Evolutionary conservation across 1,140 invertebrate species (phyloP).

Genomic region (Heliconius congener): DNA sequence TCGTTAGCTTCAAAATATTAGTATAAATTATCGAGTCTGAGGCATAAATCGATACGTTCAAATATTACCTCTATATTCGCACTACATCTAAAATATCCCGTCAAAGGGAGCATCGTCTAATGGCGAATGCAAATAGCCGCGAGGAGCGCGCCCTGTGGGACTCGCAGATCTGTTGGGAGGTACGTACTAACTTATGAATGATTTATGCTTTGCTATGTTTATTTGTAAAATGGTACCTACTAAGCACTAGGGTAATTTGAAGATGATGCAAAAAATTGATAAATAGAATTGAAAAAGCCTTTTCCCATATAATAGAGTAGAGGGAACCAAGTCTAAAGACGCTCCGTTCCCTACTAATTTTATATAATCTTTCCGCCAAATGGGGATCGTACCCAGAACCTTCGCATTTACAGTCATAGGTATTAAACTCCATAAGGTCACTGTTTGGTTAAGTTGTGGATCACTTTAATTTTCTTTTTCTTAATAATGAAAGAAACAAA

Average conservation of each 20-base stretch:
- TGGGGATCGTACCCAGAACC: too few species aligned
- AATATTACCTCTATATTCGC: background rate
- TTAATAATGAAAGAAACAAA: too few species aligned
- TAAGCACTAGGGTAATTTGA: background rate
- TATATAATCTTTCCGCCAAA: too few species aligned
- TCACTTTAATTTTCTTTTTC: too few species aligned
- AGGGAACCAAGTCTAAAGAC: background rate
- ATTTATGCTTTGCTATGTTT: conserved; percentile 26
- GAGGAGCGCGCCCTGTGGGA: conserved; percentile 26
- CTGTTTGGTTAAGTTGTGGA: too few species aligned
- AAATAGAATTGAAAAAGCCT: too few species aligned
- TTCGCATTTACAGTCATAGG: too few species aligned
- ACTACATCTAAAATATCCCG: conserved; percentile 12
- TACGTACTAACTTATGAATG: conserved; percentile 29
- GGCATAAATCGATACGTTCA: background rate
- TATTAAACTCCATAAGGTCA: too few species aligned
- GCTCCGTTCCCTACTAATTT: too few species aligned
- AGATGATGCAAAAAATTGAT: background rate
- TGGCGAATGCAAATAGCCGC: conserved; percentile 36
- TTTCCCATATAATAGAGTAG: too few species aligned
- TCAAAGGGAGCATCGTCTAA: conserved; percentile 34
- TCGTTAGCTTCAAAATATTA: too few species aligned
- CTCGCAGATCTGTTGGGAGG: conserved; percentile 23
- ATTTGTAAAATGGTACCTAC: conserved; percentile 7
- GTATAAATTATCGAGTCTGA: background rate